Base-by-base conservation (phyloP, 1,140 invertebrate species). In the Pogonomyrmex californicus region DNA sequence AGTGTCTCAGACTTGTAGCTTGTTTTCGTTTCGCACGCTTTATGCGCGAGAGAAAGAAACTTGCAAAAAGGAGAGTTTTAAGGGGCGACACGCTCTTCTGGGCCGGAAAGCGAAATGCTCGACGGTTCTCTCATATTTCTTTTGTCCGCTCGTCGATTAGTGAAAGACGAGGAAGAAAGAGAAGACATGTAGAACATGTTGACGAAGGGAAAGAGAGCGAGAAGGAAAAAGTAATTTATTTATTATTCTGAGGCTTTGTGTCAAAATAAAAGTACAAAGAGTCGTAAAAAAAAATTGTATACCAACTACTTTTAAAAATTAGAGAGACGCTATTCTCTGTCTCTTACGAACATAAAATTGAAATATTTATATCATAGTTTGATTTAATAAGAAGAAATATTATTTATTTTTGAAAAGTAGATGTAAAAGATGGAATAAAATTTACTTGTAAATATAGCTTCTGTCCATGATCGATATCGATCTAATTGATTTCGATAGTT, bases 11-110 rank as follows among this genome's bases (percentile, higher is more conserved):
- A 70, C 38, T 44, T 41, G 30, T 70, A 73, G 1, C 54, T 71
- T 33, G 51, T 73, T 82, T 71, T 82, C 66, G 66, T 51, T 75
- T 71, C 41, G 54, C n/a, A 60, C 7, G 54, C 49, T 44, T 63
- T 56, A 70, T 81, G 44, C 66, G 54, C 41, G 44, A 47, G 68
- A 36, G 51, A 47, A 33, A 47, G 68, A 36, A 63, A 47, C 54
- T 71, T 6, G 6, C 23, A 83, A 73, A 62, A 83, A 82, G 71
- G 85, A 60, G 51, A 79, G 86, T 88, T 78, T 85, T 86, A 87
- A 90, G 90, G 91, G 91, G 93, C 89, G 93, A 92, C 91, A 94
- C 93, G 93, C 90, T 94, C 91, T 93, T 94, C 92, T 93, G 94
- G 92, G 90, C 88, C 92, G 92, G 93, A 94, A 94, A 94, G 92